Evolutionary conservation across 1,140 invertebrate genomes (phyloP).

Genomic region (Dolichoris vasculosae): DNA sequence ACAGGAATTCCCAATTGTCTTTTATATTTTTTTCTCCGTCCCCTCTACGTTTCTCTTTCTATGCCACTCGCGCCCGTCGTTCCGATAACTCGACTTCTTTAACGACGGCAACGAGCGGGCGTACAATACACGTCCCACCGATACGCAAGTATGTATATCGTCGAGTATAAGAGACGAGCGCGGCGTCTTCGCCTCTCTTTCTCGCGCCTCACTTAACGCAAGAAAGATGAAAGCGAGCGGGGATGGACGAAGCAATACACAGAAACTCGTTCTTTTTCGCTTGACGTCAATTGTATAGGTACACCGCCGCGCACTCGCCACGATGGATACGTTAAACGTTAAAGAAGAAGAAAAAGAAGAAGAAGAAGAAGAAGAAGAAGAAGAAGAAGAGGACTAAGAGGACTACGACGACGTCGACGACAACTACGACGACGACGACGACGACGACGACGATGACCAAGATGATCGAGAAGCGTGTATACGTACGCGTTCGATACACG

Average conservation of each 20-base stretch:
- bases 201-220: background rate
- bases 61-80: background rate
- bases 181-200: background rate
- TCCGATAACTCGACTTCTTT: slow-evolving; percentile 46
- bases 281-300: slow-evolving; percentile 75
- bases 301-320: slow-evolving; percentile 66
- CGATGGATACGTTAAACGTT: slow-evolving; percentile 4
- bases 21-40: background rate
- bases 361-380: background rate
- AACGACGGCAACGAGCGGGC: slow-evolving; percentile 50
- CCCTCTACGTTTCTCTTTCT: background rate
- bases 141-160: slow-evolving; percentile 42
- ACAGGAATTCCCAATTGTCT: slow-evolving; percentile 47
- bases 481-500: background rate
- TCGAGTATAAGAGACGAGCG: slow-evolving; percentile 44
- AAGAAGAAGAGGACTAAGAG: background rate
- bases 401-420: background rate
- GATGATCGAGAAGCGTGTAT: background rate
- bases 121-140: slow-evolving; percentile 36
- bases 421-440: background rate
- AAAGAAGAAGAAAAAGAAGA: background rate
- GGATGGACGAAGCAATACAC: slow-evolving; percentile 40
- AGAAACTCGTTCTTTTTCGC: slow-evolving; percentile 52
- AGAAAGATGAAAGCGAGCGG: slow-evolving; percentile 12
- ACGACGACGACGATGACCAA: background rate